A percentile compares a stretch with the other conserved stretches of the same genome.
phyloP scores from a whole-genome alignment of 64 coral and sea anemone genomes.

The Anthopleura sola region DNA sequence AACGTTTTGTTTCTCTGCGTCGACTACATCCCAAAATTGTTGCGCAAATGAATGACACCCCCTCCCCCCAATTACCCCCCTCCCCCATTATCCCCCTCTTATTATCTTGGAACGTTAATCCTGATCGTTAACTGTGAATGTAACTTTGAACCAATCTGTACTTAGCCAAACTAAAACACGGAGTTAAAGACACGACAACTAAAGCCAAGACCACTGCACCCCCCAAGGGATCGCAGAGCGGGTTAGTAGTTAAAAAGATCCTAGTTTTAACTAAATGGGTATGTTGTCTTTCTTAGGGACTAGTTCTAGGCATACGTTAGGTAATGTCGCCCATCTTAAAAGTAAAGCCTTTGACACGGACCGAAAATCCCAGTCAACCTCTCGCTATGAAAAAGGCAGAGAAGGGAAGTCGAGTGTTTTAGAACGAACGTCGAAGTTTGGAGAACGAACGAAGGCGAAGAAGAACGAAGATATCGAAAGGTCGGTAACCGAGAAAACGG shows the following conservation, averaged over 20 bases:
- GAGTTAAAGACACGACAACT: background rate
- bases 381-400: background rate
- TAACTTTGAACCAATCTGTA: background rate
- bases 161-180: conserved; percentile 3
- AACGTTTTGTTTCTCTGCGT: too few species aligned
- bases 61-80: too few species aligned
- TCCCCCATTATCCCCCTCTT: too few species aligned
- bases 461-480: background rate
- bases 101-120: too few species aligned
- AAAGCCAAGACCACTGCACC: background rate
- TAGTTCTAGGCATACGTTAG: conserved; percentile 5
- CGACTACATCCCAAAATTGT: too few species aligned
- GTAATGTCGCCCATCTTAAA: background rate
- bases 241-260: background rate
- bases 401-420: background rate
- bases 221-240: background rate
- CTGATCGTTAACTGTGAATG: background rate
- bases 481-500: background rate
- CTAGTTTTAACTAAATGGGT: background rate
- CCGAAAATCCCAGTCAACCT: background rate
- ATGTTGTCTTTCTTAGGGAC: conserved; percentile 2
- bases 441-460: background rate
- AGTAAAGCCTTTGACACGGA: background rate
- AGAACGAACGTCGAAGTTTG: conserved; percentile 1
- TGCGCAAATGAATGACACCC: too few species aligned